A percentile compares a stretch with the other conserved stretches of the same genome.
phyloP scores from a whole-genome alignment of 2,888 invertebrate species.

The Phorcus lineatus region DNA sequence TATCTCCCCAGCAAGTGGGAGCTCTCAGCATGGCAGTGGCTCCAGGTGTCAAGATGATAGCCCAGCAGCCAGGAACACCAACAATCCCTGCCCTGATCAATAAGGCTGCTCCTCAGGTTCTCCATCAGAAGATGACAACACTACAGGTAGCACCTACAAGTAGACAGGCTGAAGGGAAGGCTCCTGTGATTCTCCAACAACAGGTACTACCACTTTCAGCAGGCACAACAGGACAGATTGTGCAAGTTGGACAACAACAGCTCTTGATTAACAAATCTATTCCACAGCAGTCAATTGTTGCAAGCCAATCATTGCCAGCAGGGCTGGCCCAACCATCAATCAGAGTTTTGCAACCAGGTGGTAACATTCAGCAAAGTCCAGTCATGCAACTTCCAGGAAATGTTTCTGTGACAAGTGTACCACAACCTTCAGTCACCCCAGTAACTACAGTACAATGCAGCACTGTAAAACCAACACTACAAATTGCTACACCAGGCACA shows the following conservation, averaged over 20 bases:
- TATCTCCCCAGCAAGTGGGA: not conserved
- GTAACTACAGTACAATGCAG: conserved; percentile 27
- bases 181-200: not conserved
- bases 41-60: not conserved
- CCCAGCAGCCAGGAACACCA: not conserved
- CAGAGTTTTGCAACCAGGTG: not conserved
- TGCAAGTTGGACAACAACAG: not conserved
- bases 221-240: not conserved
- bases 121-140: not conserved
- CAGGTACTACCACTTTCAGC: not conserved
- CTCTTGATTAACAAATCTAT: not conserved
- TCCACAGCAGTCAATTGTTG: not conserved
- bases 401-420: conserved; percentile 24
- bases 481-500: not conserved
- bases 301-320: not conserved
- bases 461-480: not conserved
- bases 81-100: not conserved
- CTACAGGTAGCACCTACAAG: not conserved
- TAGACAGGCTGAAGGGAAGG: not conserved
- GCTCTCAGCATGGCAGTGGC: not conserved
- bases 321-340: not conserved
- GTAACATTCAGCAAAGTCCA: not conserved
- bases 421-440: conserved; percentile 23
- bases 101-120: not conserved
- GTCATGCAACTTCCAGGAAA: not conserved